phyloP scores from a whole-genome alignment of 2,797 vertebrate species.

The Distichodus sexfasciatus region DNA sequence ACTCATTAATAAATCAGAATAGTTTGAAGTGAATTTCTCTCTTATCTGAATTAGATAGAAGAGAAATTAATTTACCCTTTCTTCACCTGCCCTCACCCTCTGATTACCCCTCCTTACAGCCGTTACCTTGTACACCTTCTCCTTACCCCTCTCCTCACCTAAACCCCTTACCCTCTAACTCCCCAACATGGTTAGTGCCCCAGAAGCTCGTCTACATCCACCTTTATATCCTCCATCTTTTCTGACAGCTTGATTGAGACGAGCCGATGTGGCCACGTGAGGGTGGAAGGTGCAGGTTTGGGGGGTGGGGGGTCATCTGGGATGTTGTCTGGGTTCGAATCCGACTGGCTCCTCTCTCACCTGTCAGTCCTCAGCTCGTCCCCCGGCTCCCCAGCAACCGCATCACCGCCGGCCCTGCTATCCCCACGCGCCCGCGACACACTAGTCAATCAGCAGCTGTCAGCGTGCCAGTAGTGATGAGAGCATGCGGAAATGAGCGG shows the following conservation, averaged over 20 bases:
- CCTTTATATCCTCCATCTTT: constrained; percentile 20
- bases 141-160: neutral
- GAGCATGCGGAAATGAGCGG: constrained; percentile 38
- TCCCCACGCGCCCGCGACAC: constrained; percentile 31
- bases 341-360: constrained; percentile 20
- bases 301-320: no score
- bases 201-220: constrained; percentile 8
- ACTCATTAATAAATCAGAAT: no score
- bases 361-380: constrained; percentile 40
- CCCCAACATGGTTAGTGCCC: no score
- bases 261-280: neutral
- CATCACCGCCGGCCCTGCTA: constrained; percentile 34
- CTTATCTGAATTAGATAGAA: no score
- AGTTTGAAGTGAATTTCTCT: no score
- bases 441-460: constrained; percentile 45
- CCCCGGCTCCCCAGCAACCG: constrained; percentile 22
- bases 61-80: no score
- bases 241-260: constrained; percentile 40
- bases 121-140: neutral
- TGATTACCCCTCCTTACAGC: no score
- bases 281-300: no score
- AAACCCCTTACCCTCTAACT: neutral
- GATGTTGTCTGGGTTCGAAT: no score
- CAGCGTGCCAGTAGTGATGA: constrained; percentile 39
- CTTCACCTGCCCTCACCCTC: no score